phyloP scores from a whole-genome alignment of 2,113 vertebrate species.

The Ameiurus melas region DNA sequence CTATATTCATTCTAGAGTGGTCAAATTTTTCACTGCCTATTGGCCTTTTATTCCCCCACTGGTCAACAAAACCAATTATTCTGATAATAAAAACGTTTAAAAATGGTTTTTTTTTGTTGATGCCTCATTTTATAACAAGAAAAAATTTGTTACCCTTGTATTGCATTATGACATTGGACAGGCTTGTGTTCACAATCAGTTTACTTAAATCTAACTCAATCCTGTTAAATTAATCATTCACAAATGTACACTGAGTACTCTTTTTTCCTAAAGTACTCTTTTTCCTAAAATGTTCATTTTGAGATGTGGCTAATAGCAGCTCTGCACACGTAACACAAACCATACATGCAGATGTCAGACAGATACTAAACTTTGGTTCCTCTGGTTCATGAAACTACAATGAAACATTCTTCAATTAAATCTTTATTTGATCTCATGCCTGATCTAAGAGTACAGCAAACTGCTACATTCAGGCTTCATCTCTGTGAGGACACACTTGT shows the following conservation, averaged over 20 bases:
- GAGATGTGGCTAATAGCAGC: background rate
- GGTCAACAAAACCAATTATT: too few relatives aligned
- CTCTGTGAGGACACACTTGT: conserved; percentile 47
- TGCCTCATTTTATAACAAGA: too few relatives aligned
- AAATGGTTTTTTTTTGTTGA: too few relatives aligned
- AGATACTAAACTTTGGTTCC: background rate
- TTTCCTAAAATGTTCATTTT: too few relatives aligned
- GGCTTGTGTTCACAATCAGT: background rate
- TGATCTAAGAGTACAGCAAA: conserved; percentile 37
- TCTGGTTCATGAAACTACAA: background rate
- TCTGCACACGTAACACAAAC: background rate
- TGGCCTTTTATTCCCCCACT: background rate
- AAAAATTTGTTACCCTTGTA: background rate
- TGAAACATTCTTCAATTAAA: background rate
- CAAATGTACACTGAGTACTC: background rate
- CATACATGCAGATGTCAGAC: background rate
- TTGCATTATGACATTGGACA: background rate
- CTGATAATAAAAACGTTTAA: too few relatives aligned
- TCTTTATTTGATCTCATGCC: conserved; percentile 22
- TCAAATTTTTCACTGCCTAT: too few relatives aligned
- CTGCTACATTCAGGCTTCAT: conserved; percentile 18
- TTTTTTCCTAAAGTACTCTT: background rate
- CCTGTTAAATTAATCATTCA: background rate
- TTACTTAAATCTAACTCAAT: background rate
- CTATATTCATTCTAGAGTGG: background rate